phyloP scores from a whole-genome alignment of 1,140 invertebrate species.

The Temnothorax longispinosus region DNA sequence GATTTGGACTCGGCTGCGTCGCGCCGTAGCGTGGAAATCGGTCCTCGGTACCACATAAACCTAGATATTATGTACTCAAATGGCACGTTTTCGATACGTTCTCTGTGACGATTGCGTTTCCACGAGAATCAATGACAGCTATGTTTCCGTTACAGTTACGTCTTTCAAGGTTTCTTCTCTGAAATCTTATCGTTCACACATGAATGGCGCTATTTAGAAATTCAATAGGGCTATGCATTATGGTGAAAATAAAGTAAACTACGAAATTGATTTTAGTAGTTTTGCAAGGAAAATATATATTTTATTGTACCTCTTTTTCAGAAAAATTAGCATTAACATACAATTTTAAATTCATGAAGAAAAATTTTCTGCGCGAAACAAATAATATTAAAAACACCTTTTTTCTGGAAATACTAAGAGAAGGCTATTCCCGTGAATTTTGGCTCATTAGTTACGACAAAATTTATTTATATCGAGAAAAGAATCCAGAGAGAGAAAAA shows the following conservation, averaged over 20 bases:
- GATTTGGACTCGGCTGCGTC: slow-evolving; percentile 23
- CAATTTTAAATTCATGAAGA: background rate
- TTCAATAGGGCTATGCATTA: background rate
- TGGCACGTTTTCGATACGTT: slow-evolving; percentile 13
- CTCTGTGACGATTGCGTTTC: background rate
- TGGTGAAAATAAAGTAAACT: background rate
- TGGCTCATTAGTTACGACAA: background rate
- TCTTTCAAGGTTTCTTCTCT: slow-evolving; percentile 9
- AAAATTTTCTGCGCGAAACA: background rate
- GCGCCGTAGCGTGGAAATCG: background rate
- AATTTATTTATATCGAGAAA: background rate
- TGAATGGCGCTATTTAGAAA: slow-evolving; percentile 6
- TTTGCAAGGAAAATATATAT: background rate
- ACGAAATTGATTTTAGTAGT: background rate
- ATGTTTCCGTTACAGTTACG: slow-evolving; percentile 10
- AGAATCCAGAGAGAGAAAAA: background rate
- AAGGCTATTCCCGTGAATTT: background rate
- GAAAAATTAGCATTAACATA: background rate
- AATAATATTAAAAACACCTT: background rate
- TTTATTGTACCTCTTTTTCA: background rate
- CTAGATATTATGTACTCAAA: background rate
- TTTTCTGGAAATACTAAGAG: background rate
- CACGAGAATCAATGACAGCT: background rate
- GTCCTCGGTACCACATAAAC: background rate
- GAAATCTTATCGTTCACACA: background rate